phyloP scores from a whole-genome alignment of 2,797 vertebrate species.

The Craterocephalus amniculus region DNA sequence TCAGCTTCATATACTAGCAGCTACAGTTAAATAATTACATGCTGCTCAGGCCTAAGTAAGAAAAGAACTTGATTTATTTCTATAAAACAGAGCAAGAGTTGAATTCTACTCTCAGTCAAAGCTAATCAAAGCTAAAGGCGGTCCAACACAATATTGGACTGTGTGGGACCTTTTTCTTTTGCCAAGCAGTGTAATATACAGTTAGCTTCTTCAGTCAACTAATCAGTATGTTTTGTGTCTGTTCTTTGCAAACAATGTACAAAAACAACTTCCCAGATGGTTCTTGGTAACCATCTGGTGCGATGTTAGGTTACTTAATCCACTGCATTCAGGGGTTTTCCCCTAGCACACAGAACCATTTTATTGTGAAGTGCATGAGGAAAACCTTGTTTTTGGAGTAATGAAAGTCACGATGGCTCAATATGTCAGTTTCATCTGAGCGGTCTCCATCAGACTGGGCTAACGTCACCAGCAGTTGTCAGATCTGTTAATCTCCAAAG shows the following conservation, averaged over 20 bases:
- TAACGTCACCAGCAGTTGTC: not conserved
- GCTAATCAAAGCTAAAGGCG: too few species aligned
- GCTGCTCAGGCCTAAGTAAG: not conserved
- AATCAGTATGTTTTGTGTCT: not conserved
- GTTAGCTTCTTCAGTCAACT: not conserved
- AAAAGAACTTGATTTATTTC: not conserved
- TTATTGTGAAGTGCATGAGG: not conserved
- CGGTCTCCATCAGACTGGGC: not conserved
- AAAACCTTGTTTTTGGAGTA: constrained; percentile 3
- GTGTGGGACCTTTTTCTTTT: too few species aligned
- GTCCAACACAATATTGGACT: too few species aligned
- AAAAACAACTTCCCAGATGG: not conserved
- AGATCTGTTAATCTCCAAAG: constrained; percentile 1
- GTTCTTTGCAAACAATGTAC: not conserved
- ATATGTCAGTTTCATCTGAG: not conserved
- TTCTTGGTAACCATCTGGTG: constrained; percentile 1
- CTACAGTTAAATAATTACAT: not conserved
- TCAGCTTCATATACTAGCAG: not conserved
- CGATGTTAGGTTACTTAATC: not conserved
- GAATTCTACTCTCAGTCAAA: too few species aligned
- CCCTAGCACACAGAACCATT: not conserved
- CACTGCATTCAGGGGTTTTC: not conserved
- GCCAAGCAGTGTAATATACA: not conserved
- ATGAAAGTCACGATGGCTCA: not conserved
- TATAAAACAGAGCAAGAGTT: not conserved